Conservation (phyloP, 2,888 invertebrate species). For the Leptopterna dolabrata region DNA sequence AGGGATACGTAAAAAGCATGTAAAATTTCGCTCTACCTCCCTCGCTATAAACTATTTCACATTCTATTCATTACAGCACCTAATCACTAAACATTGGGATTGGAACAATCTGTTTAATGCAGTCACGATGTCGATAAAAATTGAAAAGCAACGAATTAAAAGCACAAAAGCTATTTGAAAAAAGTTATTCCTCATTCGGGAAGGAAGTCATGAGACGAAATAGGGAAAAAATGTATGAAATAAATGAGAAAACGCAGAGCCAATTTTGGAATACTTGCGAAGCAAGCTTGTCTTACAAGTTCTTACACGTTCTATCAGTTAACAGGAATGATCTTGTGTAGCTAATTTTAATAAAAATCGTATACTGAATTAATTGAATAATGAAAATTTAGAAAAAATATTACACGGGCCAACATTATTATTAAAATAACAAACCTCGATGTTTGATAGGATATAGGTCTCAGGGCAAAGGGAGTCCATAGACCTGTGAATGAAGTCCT, state of each 20-base stretch:
- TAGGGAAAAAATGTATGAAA: neutral
- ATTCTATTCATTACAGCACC: neutral
- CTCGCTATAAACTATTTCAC: neutral
- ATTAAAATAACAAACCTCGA: slow-evolving; percentile 36
- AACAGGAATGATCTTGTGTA: neutral
- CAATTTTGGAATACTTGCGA: slow-evolving; percentile 37
- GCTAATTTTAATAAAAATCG: neutral
- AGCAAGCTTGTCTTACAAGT: slow-evolving; percentile 39
- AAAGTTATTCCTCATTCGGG: neutral
- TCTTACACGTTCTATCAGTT: slow-evolving; percentile 38
- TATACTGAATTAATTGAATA: neutral
- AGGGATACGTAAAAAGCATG: neutral
- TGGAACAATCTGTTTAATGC: neutral
- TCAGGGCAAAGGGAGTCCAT: slow-evolving; percentile 50
- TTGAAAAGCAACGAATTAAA: neutral
- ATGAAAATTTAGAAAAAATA: neutral
- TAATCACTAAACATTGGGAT: neutral
- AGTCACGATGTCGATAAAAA: neutral
- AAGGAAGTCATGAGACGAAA: neutral
- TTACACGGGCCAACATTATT: neutral
- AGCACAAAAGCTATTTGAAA: neutral
- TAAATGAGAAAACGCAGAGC: slow-evolving; percentile 10
- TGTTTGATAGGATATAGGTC: slow-evolving; percentile 38
- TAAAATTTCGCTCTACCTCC: neutral
- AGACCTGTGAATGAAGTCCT: slow-evolving; percentile 48